Evolutionary conservation across 1,140 invertebrate genomes (phyloP).

Genomic region (Drosophila equinoxialis): DNA sequence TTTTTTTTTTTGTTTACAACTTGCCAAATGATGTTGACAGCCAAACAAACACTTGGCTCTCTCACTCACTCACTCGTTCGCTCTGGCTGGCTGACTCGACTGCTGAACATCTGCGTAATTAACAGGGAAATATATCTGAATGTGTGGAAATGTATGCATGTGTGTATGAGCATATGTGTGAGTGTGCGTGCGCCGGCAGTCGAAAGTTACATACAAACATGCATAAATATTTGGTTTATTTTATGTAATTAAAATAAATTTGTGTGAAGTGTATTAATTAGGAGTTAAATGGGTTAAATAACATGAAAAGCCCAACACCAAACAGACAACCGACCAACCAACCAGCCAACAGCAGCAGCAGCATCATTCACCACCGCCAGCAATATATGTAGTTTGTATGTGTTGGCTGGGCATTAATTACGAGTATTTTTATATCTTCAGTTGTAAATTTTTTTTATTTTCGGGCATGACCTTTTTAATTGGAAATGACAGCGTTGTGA

Average conservation of each 20-base stretch:
- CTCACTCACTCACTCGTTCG: conserved; percentile 1
- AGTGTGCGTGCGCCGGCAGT: conserved; percentile 35
- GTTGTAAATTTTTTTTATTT: conserved; percentile 7
- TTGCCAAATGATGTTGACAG: conserved; percentile 72
- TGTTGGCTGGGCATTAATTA: conserved; percentile 63
- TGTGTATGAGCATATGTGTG: background rate
- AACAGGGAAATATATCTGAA: conserved; percentile 54
- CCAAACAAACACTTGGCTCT: conserved; percentile 49
- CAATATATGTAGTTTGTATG: conserved; percentile 8
- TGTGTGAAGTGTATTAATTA: conserved; percentile 80
- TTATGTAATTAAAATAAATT: conserved; percentile 80
- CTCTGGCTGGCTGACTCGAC: conserved; percentile 24
- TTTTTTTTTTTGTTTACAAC: conserved; percentile 44
- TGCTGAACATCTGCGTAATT: conserved; percentile 60
- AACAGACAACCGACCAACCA: conserved; percentile 18
- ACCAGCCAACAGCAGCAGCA: conserved; percentile 10
- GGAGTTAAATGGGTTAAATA: conserved; percentile 78
- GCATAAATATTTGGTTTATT: conserved; percentile 80
- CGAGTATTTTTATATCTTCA: conserved; percentile 40
- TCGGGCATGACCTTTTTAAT: conserved; percentile 43
- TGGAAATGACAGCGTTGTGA: conserved; percentile 29
- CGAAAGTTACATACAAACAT: conserved; percentile 72
- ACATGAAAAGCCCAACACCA: conserved; percentile 40
- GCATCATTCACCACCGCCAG: conserved; percentile 6
- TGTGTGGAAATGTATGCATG: background rate